phyloP scores from a whole-genome alignment of 92 coral and sea anemone species.

The Galaxea fascicularis region DNA sequence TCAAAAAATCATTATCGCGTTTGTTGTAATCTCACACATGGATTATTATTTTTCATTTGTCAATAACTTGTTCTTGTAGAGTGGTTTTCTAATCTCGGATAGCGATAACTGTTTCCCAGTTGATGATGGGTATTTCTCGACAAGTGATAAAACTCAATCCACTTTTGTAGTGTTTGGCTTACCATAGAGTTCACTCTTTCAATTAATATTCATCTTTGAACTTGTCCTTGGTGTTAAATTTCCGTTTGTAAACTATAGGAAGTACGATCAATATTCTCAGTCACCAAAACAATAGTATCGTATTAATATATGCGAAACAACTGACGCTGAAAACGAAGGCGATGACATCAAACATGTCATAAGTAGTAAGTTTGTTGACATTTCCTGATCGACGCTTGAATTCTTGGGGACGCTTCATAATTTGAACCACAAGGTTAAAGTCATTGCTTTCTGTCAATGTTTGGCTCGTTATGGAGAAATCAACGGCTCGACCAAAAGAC shows the following conservation, averaged over 20 bases:
- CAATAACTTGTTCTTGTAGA: too few relatives aligned
- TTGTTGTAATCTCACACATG: too few relatives aligned
- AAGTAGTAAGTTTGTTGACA: constrained; percentile 37
- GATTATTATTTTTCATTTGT: too few relatives aligned
- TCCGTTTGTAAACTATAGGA: too few relatives aligned
- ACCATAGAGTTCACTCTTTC: too few relatives aligned
- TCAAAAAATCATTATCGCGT: not conserved
- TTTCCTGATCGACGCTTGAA: constrained; percentile 27
- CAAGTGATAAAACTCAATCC: too few relatives aligned
- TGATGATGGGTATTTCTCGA: too few relatives aligned
- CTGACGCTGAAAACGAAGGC: not conserved
- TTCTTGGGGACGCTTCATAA: constrained; percentile 23
- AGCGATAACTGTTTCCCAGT: too few relatives aligned
- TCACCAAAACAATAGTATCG: too few relatives aligned
- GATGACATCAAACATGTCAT: constrained; percentile 42
- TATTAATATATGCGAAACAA: not conserved
- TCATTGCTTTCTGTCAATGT: not conserved
- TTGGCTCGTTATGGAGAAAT: constrained; percentile 52
- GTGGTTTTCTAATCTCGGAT: too few relatives aligned
- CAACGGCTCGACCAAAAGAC: constrained; percentile 85
- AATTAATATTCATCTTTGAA: not conserved
- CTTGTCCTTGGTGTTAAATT: not conserved
- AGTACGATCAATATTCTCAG: too few relatives aligned
- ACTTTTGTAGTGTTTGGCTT: too few relatives aligned
- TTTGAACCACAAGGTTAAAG: not conserved